Evolutionary conservation across 1,140 invertebrate species (phyloP).

Genomic region (Mercenaria mercenaria): DNA sequence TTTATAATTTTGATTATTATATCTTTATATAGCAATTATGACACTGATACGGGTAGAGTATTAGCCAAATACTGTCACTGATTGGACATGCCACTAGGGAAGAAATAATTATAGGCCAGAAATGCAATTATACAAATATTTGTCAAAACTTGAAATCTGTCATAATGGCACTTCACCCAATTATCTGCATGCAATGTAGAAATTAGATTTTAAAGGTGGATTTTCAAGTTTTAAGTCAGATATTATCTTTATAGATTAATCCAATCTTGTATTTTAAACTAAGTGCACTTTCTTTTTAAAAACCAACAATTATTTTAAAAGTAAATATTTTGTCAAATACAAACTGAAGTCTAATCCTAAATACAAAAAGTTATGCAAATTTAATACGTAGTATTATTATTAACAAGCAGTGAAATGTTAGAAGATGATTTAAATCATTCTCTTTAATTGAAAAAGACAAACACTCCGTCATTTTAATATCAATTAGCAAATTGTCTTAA

Average conservation of each 20-base stretch:
- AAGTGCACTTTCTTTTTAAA: not conserved
- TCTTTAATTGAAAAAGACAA: too few species aligned
- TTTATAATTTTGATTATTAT: constrained; percentile 29
- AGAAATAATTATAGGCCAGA: constrained; percentile 49
- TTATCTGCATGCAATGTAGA: constrained; percentile 48
- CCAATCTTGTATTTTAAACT: not conserved
- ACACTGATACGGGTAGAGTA: constrained; percentile 2
- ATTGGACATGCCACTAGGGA: constrained; percentile 9
- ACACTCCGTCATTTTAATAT: too few species aligned
- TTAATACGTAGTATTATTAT: too few species aligned
- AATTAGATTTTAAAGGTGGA: not conserved
- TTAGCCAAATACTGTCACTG: constrained; percentile 20
- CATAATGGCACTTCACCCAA: constrained; percentile 41
- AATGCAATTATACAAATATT: constrained; percentile 61
- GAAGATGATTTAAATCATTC: too few species aligned
- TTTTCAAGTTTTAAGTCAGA: not conserved
- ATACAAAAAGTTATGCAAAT: not conserved
- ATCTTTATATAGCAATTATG: constrained; percentile 24
- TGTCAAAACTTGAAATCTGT: constrained; percentile 51
- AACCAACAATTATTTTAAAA: not conserved
- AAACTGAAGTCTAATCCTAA: not conserved
- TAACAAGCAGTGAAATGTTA: too few species aligned
- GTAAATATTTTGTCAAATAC: not conserved
- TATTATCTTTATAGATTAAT: constrained; percentile 1
- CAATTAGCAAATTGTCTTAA: too few species aligned